Percentiles rank a stretch among this genome's conserved stretches.
phyloP scores from a whole-genome alignment of 2,888 invertebrate genomes.

The Muschampia plurimacula region DNA sequence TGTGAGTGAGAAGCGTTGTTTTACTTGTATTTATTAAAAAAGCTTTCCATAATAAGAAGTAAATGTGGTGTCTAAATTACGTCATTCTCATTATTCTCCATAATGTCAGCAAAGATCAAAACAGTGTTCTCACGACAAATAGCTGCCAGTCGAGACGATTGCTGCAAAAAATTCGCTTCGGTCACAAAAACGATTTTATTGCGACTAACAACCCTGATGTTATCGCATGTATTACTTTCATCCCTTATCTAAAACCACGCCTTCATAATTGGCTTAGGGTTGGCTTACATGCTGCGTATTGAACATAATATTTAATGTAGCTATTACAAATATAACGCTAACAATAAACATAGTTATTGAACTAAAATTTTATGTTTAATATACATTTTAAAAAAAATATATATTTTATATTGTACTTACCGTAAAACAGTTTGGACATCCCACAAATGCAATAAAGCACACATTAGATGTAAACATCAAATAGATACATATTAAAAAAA shows the following conservation, averaged over 20 bases:
- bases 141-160: constrained; percentile 69
- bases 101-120: constrained; percentile 53
- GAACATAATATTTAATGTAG: background rate
- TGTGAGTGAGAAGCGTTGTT: too few species aligned
- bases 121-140: constrained; percentile 70
- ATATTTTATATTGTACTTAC: too few species aligned
- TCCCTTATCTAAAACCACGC: constrained; percentile 73
- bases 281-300: constrained; percentile 61
- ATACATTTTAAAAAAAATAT: too few species aligned
- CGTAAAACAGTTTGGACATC: too few species aligned
- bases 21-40: background rate
- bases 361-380: too few species aligned
- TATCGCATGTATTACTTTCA: constrained; percentile 83
- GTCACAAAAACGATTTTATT: constrained; percentile 76
- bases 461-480: too few species aligned
- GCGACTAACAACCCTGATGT: constrained; percentile 77
- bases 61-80: constrained; percentile 14
- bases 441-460: too few species aligned
- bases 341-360: too few species aligned
- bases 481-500: too few species aligned
- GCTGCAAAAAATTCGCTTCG: constrained; percentile 80
- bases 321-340: too few species aligned
- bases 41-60: background rate
- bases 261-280: constrained; percentile 69
- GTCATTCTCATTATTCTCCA: constrained; percentile 22